Conservation (phyloP, 1,140 invertebrate genomes). For the Aricia agestis region DNA sequence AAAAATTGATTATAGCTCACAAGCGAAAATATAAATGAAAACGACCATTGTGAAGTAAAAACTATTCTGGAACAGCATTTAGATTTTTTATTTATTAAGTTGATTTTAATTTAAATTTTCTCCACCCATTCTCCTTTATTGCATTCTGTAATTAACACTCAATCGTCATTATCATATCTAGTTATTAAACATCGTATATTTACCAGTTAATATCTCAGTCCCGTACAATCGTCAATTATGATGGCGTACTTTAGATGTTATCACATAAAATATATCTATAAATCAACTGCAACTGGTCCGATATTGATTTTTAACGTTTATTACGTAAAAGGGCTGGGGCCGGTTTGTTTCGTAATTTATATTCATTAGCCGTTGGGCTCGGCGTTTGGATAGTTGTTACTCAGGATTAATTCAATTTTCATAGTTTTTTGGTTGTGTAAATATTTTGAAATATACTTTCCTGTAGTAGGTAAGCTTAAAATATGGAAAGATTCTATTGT, state of each 20-base stretch:
- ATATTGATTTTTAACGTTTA: slow-evolving; percentile 72
- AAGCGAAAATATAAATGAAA: too few relatives aligned
- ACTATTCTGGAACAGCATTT: too few relatives aligned
- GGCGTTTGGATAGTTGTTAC: slow-evolving; percentile 27
- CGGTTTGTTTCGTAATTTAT: slow-evolving; percentile 58
- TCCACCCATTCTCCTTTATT: too few relatives aligned
- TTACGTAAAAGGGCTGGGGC: slow-evolving; percentile 58
- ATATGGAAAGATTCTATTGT: background rate
- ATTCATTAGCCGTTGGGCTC: slow-evolving; percentile 52
- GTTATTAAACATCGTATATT: slow-evolving; percentile 21
- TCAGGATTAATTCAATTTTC: slow-evolving; percentile 14
- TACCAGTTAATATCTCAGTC: slow-evolving; percentile 27
- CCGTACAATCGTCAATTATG: slow-evolving; percentile 57
- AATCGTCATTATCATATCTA: slow-evolving; percentile 18
- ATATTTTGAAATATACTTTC: background rate
- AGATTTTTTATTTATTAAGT: too few relatives aligned
- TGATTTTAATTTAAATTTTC: too few relatives aligned
- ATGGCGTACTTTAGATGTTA: slow-evolving; percentile 64
- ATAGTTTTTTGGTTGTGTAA: background rate
- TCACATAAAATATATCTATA: slow-evolving; percentile 67
- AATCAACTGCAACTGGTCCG: slow-evolving; percentile 55
- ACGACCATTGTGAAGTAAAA: too few relatives aligned
- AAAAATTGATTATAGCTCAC: too few relatives aligned
- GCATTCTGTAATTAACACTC: background rate
- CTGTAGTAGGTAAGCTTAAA: background rate